These are phyloP conservation scores for Apodemus agrarius DNA, from an alignment of 2,797 vertebrate species.

Conservation along the genomic window DNA sequence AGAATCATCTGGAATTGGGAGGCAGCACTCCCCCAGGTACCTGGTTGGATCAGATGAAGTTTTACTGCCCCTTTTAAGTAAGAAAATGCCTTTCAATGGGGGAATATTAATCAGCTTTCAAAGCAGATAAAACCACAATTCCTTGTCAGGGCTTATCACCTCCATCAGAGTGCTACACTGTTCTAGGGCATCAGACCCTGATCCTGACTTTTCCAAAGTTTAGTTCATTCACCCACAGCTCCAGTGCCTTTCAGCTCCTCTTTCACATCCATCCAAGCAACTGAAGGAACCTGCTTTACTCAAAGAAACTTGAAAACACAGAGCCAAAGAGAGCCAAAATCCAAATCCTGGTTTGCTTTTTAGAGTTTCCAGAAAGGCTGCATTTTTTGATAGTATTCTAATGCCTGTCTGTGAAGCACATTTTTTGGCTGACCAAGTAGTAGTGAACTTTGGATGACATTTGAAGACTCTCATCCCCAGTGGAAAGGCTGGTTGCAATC, in stretches of 20 bases:
- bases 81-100: not conserved
- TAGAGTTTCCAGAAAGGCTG: constrained; percentile 11
- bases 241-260: not conserved
- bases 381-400: not conserved
- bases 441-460: constrained; percentile 70
- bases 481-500: not conserved
- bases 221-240: not conserved
- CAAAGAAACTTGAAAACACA: constrained; percentile 26
- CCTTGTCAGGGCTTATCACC: not conserved
- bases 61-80: not conserved
- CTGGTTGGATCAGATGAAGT: not conserved
- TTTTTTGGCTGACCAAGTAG: constrained; percentile 50
- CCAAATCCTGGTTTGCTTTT: not conserved
- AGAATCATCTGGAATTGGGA: not conserved
- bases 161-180: not conserved
- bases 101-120: not conserved
- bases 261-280: not conserved
- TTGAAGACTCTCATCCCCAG: not conserved
- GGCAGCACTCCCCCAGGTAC: not conserved
- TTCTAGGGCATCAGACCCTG: not conserved
- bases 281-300: not conserved
- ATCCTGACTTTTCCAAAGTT: not conserved
- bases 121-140: not conserved
- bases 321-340: constrained; percentile 1
- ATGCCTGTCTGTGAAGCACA: constrained; percentile 32